phyloP scores from a whole-genome alignment of 2,888 invertebrate genomes.

The Deilephila porcellus region DNA sequence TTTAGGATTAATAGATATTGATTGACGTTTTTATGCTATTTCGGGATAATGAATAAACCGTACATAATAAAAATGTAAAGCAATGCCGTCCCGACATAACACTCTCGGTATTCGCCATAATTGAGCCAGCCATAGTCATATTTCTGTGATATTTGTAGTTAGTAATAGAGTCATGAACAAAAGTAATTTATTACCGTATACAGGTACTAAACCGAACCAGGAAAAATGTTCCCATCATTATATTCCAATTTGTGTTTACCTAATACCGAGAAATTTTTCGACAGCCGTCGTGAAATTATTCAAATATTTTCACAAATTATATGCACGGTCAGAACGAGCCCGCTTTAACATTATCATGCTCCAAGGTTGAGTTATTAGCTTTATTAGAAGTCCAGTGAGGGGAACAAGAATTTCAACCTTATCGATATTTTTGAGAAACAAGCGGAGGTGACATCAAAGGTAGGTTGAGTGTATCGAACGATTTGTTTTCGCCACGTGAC shows the following conservation, averaged over 20 bases:
- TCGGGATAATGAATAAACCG: no score
- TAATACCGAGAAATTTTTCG: slow-evolving; percentile 12
- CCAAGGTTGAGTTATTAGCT: slow-evolving; percentile 40
- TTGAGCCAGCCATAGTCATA: no score
- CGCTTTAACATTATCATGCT: slow-evolving; percentile 30
- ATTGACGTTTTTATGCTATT: no score
- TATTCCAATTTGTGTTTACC: slow-evolving; percentile 36
- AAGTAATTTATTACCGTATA: neutral
- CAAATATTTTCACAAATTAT: slow-evolving; percentile 29
- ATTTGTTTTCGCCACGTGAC: slow-evolving; percentile 42
- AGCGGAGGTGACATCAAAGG: slow-evolving; percentile 45
- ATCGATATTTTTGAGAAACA: slow-evolving; percentile 45
- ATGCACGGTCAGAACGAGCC: slow-evolving; percentile 18
- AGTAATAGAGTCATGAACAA: no score
- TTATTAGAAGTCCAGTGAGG: slow-evolving; percentile 43
- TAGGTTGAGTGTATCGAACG: slow-evolving; percentile 46
- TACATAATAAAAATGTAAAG: no score
- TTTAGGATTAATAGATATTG: no score
- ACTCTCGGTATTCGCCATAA: no score
- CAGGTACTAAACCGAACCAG: neutral
- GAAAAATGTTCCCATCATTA: slow-evolving; percentile 15
- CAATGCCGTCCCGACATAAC: no score
- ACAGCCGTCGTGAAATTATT: slow-evolving; percentile 18
- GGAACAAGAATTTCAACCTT: slow-evolving; percentile 37
- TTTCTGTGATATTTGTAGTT: no score